Evolutionary conservation across 2,888 invertebrate genomes (phyloP), one percentile per base, ranked within the genome.

Genomic region (Lamellibrachia columna): DNA sequence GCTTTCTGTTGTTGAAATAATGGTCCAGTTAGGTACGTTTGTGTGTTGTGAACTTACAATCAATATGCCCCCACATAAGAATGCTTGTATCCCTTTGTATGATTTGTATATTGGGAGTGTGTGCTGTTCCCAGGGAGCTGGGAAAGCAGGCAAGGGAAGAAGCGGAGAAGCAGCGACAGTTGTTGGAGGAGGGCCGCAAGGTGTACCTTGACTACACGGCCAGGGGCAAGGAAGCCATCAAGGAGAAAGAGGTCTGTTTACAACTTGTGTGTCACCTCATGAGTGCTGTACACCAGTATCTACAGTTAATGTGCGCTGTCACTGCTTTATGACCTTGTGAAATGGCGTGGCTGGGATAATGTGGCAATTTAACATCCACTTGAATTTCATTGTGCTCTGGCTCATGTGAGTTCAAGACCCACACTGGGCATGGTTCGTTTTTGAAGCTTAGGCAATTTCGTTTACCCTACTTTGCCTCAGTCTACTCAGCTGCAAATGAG

Each of bases 211-310:
- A 95, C 52, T 96, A 95, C 92, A 94, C 94, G 7, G 94, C 95
- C 91, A 94, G 98, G 95, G 98, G 98, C 92, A 97, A 97, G 93
- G 97, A 97, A 95, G 98, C 98, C 11, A 98, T 98, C 95, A 97
- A 97, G 94, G 97, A 98, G 52, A 93, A 93, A 90, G 90, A 93
- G 93, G 94, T 75, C 22, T 6, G 75, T 9, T 40, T 55, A 55
- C 55, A 7, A 55, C 53, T 52, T 11, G 28, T 7, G 4, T 11
- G 91, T 91, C 91, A 75, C 75, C 75, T 75, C 22, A 15, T 22
- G 75, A 6, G 4, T 75, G 22, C 6, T n/a, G n/a, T n/a, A 75
- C 22, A 40, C 40, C 40, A 40, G 40, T 40, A 40, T 40, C 75
- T 75, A n/a, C n/a, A 15, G 22, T 22, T 75, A 75, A 75, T 75